Evolutionary conservation across 2,113 vertebrate species (phyloP), one percentile per base, ranked within the genome.

Genomic region (Cochlearius cochlearius): DNA sequence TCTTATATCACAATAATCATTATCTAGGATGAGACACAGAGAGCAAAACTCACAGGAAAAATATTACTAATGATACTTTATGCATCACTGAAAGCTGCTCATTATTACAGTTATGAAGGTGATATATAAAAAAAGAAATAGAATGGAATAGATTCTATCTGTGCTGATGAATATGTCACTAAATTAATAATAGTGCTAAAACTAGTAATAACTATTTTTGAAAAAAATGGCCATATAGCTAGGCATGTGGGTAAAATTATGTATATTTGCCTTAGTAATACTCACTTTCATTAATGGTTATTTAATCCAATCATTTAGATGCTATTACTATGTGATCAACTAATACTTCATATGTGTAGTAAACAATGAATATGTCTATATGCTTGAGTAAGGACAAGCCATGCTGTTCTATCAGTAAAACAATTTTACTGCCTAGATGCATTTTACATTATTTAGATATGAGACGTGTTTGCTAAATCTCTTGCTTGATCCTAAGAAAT

Each of bases 81-180:
- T 92, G 41, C 50, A 72, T 59, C 29, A 69, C 22, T 66, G 55
- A 88, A 95, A 94, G 27, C 63, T 77, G 20, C 12, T 86, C 66
- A 77, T 79, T 91, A 63, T 72, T 91, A 58, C 63, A 76, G 50
- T 34, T 68, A 92, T 23, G 38, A 90, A 93, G 63, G 82, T 88
- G 72, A 82, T 92, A 82, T 92, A 77, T 43, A 86, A 95, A 91
- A 94, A 75, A 63, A 95, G 78, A 86, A 94, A 76, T 38, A 88
- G 56, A 93, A 82, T 39, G 26, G 32, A 93, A 88, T 58, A 76
- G 43, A 79, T 75, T 92, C 66, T 86, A 58, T 93, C 62, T 88
- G 15, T 90, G 16, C 49, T 71, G 78, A 88, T 76, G 32, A 62
- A 45, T 93, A 60, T 58, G 13, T 20, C 77, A 71, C 47, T 92